A percentile compares a stretch with the other conserved stretches of the same genome.
These are phyloP conservation scores for Ophion costatus DNA, from an alignment of 2,888 invertebrate species.

Conservation along the genomic window DNA sequence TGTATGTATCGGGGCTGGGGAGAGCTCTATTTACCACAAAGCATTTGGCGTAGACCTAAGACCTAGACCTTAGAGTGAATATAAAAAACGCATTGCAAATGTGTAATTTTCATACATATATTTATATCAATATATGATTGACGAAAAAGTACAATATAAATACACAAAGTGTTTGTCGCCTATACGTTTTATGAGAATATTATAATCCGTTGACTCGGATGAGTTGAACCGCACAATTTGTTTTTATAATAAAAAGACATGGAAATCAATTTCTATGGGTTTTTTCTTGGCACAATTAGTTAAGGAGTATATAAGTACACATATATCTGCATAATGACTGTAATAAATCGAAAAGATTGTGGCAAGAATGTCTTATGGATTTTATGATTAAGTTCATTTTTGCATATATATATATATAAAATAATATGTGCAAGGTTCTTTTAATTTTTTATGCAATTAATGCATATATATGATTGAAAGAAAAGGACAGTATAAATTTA, in stretches of 20 bases:
- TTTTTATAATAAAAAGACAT: slow-evolving; percentile 39
- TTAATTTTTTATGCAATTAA: too few species aligned
- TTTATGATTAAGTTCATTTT: too few species aligned
- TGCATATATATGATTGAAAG: too few species aligned
- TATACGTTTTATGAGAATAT: slow-evolving; percentile 43
- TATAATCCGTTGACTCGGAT: background rate
- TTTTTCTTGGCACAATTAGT: background rate
- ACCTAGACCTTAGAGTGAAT: slow-evolving; percentile 34
- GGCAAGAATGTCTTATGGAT: too few species aligned
- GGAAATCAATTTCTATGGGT: background rate
- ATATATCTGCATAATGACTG: too few species aligned
- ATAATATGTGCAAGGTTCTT: too few species aligned
- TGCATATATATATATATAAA: too few species aligned
- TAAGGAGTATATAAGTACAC: too few species aligned
- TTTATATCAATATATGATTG: slow-evolving; percentile 10
- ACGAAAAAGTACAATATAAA: slow-evolving; percentile 52
- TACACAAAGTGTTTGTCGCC: slow-evolving; percentile 38
- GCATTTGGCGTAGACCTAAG: background rate
- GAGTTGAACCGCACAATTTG: background rate
- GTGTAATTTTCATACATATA: background rate
- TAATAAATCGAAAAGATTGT: too few species aligned
- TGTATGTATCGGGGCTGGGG: background rate
- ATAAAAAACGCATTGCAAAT: slow-evolving; percentile 45
- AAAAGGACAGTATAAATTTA: too few species aligned
- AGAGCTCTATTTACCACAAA: slow-evolving; percentile 9